Evolutionary conservation across 2,797 vertebrate species (phyloP), one percentile per base, ranked within the genome.

Genomic region (Silurus aristotelis): DNA sequence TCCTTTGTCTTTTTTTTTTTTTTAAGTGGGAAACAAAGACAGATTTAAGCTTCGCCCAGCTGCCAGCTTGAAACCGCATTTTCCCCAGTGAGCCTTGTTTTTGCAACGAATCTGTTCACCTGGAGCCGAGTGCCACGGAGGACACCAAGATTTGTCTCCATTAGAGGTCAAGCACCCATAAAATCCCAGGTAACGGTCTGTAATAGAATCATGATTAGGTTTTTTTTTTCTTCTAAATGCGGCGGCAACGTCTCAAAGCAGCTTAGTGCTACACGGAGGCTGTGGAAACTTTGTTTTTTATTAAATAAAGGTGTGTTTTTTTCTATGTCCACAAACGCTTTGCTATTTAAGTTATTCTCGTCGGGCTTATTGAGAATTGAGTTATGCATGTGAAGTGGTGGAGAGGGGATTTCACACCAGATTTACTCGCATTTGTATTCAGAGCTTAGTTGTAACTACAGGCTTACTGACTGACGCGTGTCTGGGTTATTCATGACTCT

Each of bases 61-160:
- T 15, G 1, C n/a, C 15, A 56, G 5, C 25, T n/a, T 80, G 13
- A 79, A 64, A 80, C n/a, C 0, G 3, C 13, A 46, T 43, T 63
- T 64, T 43, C 43, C 58, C 43, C 38, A 64, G 12, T 64, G 38
- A 80, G 38, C 20, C 38, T 61, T 80, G 38, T 63, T 80, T 80
- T 64, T 80, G 77, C 58, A 79, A n/a, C 12, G 14, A 63, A 63
- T 64, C 31, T 20, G 43, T 27, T 81, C 52, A n/a, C 58, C 38
- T 46, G 31, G 22, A 63, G 61, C 22, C 25, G 60, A 46, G 27
- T 6, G 4, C 46, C 61, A 81, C 46, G 25, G 67, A 31, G 55
- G 55, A 61, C 75, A 79, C 55, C 13, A 31, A 48, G 64, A 78
- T 84, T 79, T 85, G 43, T 85, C 84, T 80, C 56, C 68, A 85